Evolutionary conservation across 1,140 invertebrate species (phyloP), one percentile per base, ranked within the genome.

Genomic region (Mya arenaria): DNA sequence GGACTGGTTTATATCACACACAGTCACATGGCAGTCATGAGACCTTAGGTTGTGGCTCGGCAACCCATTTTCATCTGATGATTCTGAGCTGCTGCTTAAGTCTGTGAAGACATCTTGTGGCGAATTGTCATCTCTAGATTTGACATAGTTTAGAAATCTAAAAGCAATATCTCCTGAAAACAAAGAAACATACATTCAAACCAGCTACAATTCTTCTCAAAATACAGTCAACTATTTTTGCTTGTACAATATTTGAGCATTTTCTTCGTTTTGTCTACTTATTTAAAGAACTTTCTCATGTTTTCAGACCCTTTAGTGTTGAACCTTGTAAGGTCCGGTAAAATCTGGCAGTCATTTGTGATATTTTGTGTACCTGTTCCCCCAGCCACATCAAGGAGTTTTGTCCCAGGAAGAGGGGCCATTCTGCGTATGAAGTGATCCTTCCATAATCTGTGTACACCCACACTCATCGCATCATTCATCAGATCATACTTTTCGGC

Each of bases 381-480:
- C 66, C 99, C 98, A 81, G 98, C 99, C 85, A 98, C 97, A 94
- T 99, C 99, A 32, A 99, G 91, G 2, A 99, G 93, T 84, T 95
- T 95, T 28, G 96, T 97, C 19, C 96, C 96, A 85, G 95, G 94
- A 28, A 94, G 94, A 0, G 98, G 98, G 8, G 94, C 94, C 23
- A 99, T 91, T 82, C 95, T 94, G 79, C 95, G 94, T 63, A 99
- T 95, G 89, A 99, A 99, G 48, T 96, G 95, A 93, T 99, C 97
- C 92, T 99, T 99, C 99, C 99, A 99, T 2, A 99, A 86, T 69
- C 98, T 94, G 93, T 99, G 99, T 81, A 99, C 95, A 25, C 98
- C 98, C 82, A 96, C 93, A 84, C 97, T 99, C 98, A 99, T 99
- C 0, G 95, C 95, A 95, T 99, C 99, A 93, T 99, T 99, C 99